These are phyloP conservation scores for Erebia palarica DNA, from an alignment of 2,888 invertebrate species.

Conservation along the genomic window DNA sequence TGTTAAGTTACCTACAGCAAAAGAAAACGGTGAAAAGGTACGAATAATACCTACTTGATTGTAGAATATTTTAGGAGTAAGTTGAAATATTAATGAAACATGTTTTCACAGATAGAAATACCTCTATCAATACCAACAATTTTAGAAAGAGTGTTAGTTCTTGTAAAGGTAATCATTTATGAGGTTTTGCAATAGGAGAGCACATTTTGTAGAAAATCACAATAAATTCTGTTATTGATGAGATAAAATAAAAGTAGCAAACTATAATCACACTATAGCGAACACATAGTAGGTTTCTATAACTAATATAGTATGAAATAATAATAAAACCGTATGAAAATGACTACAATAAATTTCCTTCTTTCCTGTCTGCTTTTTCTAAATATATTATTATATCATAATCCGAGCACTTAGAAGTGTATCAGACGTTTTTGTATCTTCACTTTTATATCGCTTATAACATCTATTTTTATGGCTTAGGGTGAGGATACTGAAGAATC, in stretches of 20 bases:
- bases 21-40: slow-evolving; percentile 51
- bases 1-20: slow-evolving; percentile 69
- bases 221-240: neutral
- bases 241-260: neutral
- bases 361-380: neutral
- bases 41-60: slow-evolving; percentile 17
- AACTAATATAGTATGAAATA: neutral
- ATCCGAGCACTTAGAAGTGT: slow-evolving; percentile 24
- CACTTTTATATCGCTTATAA: slow-evolving; percentile 33
- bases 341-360: neutral
- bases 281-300: neutral
- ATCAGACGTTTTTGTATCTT: slow-evolving; percentile 17
- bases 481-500: slow-evolving; percentile 78
- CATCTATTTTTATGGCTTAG: slow-evolving; percentile 57
- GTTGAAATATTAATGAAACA: slow-evolving; percentile 22
- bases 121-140: slow-evolving; percentile 47
- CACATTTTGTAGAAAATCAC: neutral
- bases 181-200: neutral
- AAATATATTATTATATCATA: neutral
- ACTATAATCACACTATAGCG: neutral
- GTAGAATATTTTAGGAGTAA: neutral
- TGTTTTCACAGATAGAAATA: slow-evolving; percentile 60
- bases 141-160: slow-evolving; percentile 61
- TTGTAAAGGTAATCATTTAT: slow-evolving; percentile 61
- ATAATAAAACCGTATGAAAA: neutral